Base-by-base conservation (phyloP, 2,888 invertebrate species). In the Aproaerema taeniolella region DNA sequence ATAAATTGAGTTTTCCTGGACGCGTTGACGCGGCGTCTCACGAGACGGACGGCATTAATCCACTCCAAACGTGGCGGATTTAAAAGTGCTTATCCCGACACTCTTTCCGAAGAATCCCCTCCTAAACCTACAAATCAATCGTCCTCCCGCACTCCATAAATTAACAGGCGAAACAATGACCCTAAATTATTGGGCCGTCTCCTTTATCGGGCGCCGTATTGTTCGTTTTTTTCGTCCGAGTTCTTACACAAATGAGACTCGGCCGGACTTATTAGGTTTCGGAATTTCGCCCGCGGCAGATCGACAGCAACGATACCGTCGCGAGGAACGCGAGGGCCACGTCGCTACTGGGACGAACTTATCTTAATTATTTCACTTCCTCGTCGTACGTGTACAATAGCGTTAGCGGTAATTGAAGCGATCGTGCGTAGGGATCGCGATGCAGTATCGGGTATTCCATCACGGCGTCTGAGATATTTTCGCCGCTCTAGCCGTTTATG, bases 141-240 rank as follows among this genome's bases (percentile, higher is more conserved):
- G 77, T 59, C 58, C 69, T 55, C 69, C 73, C 80, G 74, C 82
- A 83, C 82, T 79, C 83, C 79, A 83, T 85, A 85, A 85, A 86
- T 86, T 85, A 83, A 78, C 71, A 55, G 60, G 59, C 66, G 78
- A 75, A 83, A 82, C 83, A 82, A 83, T 83, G 85, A 83, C 83
- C 81, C 80, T 83, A 83, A 83, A 82, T 83, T 83, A 80, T 85
- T 75, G 77, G 74, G 63, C 76, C 78, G 77, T 76, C 78, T 75
- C 66, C 61, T 79, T 80, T 81, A 80, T 82, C 80, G 70, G 66
- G 61, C 46, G 52, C 49, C 61, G 74, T 73, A 73, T 77, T 72
- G 71, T 78, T 77, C 72, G 58, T 65, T 74, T 77, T 80, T 76
- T 71, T 64, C 66, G 60, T 60, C 58, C 58, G 67, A 72, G 67